Evolutionary conservation across 1,140 invertebrate genomes (phyloP).

Genomic region (Zaprionus ornatus): DNA sequence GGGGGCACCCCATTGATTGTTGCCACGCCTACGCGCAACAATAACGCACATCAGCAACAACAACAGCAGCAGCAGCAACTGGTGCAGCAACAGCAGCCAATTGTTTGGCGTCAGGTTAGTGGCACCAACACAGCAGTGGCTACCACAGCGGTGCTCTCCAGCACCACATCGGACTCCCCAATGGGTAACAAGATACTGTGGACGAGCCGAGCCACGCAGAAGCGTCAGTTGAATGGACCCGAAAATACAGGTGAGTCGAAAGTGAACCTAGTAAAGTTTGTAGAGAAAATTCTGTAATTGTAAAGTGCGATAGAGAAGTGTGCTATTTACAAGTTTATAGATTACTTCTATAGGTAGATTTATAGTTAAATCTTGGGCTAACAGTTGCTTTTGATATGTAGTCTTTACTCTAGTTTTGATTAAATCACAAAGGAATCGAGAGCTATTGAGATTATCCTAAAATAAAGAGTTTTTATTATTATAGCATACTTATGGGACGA

Average conservation of each 20-base stretch:
- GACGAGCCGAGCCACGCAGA: slow-evolving; percentile 70
- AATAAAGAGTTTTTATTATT: neutral
- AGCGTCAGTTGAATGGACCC: slow-evolving; percentile 75
- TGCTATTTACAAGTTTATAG: neutral
- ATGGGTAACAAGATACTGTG: slow-evolving; percentile 76
- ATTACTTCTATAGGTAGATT: too few relatives aligned
- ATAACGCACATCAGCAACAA: slow-evolving; percentile 62
- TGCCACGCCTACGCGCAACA: slow-evolving; percentile 67
- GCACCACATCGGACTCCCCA: slow-evolving; percentile 55
- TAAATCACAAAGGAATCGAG: too few relatives aligned
- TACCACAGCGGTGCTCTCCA: slow-evolving; percentile 67
- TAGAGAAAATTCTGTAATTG: too few relatives aligned
- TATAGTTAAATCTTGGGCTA: too few relatives aligned
- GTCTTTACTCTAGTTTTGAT: too few relatives aligned
- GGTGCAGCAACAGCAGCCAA: slow-evolving; percentile 65
- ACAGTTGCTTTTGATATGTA: too few relatives aligned
- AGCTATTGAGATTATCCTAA: too few relatives aligned
- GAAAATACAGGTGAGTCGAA: slow-evolving; percentile 73
- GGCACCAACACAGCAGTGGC: slow-evolving; percentile 71
- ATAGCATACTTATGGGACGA: neutral
- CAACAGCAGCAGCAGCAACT: slow-evolving; percentile 57
- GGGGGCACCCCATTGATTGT: slow-evolving; percentile 65
- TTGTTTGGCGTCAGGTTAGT: slow-evolving; percentile 78
- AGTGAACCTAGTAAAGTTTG: neutral
- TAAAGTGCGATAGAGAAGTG: neutral